Base-by-base conservation (phyloP, 37 sponge, comb jelly and placozoan species). In the Aplysina aerophoba region DNA sequence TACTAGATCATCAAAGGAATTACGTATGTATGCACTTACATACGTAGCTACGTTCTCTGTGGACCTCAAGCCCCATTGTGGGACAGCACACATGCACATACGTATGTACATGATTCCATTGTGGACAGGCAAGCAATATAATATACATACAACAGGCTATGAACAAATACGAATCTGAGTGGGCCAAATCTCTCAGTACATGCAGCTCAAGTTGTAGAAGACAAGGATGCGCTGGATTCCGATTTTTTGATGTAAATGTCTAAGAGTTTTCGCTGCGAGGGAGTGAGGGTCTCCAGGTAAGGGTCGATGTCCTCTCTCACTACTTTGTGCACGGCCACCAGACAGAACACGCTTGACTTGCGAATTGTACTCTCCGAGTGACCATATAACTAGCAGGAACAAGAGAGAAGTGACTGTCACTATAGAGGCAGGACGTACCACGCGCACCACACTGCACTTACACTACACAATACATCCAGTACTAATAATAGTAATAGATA, bases 291-390 rank as follows among this genome's bases (percentile, higher is more conserved):
- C 0, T 61, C 35, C 69, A 93, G 90, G 73, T 91, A 83, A 38
- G 90, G 79, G 71, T 62, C 86, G 25, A 94, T 50, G n/a, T 85
- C 61, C n/a, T 91, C 92, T 21, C 90, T 92, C 5, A 96, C 92
- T 0, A 90, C 88, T 55, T 81, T 35, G 61, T 96, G 92, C 12
- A 96, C 40, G 57, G 92, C 88, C 33, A 96, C 97, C 59, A 96
- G 59, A 79, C 97, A 96, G 90, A 96, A 96, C n/a, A 96, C 97
- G 77, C 97, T 92, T 13, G 88, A 92, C 82, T 96, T 96, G 0
- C 97, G 61, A 13, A 96, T 90, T 58, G 82, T 89, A 60, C 97
- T 96, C 66, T 92, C 97, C 27, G 58, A 73, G 66, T 96, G 97
- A n/a, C 78, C 78, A 75, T n/a, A 75, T 54, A 75, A 41, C 78